Evolutionary conservation across 2,888 invertebrate genomes (phyloP).

Genomic region (Pammene aurita): DNA sequence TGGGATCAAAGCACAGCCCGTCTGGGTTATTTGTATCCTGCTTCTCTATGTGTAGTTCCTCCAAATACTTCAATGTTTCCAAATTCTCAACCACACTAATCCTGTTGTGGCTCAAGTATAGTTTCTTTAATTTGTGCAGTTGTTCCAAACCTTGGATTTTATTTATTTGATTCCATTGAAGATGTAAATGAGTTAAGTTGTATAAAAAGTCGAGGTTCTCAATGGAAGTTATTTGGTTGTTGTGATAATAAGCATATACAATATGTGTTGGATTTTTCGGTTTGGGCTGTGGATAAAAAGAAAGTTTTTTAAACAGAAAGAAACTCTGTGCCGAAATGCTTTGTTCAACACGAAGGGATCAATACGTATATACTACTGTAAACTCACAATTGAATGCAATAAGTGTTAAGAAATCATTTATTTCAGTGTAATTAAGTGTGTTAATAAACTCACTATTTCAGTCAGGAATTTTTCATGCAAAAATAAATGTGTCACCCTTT

Average conservation of each 20-base stretch:
- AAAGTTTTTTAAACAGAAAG: background rate
- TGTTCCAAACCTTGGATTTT: constrained; percentile 86
- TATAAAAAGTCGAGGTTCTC: constrained; percentile 86
- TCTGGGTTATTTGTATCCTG: constrained; percentile 83
- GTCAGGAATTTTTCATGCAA: constrained; percentile 83
- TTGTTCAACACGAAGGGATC: background rate
- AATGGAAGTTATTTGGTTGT: constrained; percentile 90
- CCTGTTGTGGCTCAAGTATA: constrained; percentile 88
- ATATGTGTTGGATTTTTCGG: constrained; percentile 73
- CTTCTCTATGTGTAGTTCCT: constrained; percentile 87
- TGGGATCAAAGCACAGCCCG: constrained; percentile 86
- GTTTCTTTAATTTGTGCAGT: constrained; percentile 87
- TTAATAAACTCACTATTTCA: constrained; percentile 80
- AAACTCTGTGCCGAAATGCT: too few relatives aligned
- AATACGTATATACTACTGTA: background rate
- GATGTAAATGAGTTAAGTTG: constrained; percentile 87
- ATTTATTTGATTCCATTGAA: constrained; percentile 90
- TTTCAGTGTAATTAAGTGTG: too few relatives aligned
- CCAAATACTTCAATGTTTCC: constrained; percentile 82
- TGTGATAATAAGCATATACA: constrained; percentile 89
- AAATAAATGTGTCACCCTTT: constrained; percentile 77
- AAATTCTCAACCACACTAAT: constrained; percentile 88
- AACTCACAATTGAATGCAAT: too few relatives aligned
- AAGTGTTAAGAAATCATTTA: too few relatives aligned
- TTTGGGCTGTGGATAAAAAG: constrained; percentile 59